These are phyloP conservation scores for Eupsilia transversa DNA, from an alignment of 2,888 invertebrate species.

Conservation along the genomic window DNA sequence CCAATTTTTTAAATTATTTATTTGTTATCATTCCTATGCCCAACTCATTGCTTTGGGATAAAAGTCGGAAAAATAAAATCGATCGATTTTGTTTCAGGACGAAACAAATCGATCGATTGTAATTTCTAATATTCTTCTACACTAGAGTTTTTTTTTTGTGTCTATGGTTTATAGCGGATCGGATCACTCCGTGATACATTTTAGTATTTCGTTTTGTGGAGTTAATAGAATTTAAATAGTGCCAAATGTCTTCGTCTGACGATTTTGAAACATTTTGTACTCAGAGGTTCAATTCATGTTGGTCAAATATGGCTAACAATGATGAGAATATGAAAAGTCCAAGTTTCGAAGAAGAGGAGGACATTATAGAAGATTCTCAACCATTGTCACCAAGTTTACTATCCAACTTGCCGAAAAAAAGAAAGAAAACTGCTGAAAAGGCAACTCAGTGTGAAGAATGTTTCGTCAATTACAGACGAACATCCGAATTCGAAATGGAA, in stretches of 20 bases:
- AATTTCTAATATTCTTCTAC: too few relatives aligned
- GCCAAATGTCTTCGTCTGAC: background rate
- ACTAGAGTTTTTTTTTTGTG: too few relatives aligned
- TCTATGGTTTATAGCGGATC: too few relatives aligned
- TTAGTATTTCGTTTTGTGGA: too few relatives aligned
- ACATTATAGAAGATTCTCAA: slow-evolving; percentile 3
- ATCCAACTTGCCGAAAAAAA: slow-evolving; percentile 13
- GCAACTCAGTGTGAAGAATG: slow-evolving; percentile 5
- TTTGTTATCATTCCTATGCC: too few relatives aligned
- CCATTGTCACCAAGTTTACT: slow-evolving; percentile 2
- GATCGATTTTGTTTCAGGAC: slow-evolving; percentile 4
- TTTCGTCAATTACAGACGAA: slow-evolving; percentile 8
- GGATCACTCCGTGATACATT: too few relatives aligned
- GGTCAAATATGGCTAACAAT: background rate
- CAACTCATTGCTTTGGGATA: too few relatives aligned
- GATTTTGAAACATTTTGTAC: slow-evolving; percentile 9
- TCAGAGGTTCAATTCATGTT: background rate
- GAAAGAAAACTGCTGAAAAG: slow-evolving; percentile 5
- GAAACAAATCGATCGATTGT: background rate
- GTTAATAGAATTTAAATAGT: too few relatives aligned
- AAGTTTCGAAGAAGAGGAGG: slow-evolving; percentile 1
- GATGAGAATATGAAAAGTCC: background rate
- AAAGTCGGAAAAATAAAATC: slow-evolving; percentile 1
- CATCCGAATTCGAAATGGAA: slow-evolving; percentile 1
- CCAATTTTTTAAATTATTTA: too few relatives aligned